Conservation (phyloP, 2,113 vertebrate species). For the Brachirus orientalis region DNA sequence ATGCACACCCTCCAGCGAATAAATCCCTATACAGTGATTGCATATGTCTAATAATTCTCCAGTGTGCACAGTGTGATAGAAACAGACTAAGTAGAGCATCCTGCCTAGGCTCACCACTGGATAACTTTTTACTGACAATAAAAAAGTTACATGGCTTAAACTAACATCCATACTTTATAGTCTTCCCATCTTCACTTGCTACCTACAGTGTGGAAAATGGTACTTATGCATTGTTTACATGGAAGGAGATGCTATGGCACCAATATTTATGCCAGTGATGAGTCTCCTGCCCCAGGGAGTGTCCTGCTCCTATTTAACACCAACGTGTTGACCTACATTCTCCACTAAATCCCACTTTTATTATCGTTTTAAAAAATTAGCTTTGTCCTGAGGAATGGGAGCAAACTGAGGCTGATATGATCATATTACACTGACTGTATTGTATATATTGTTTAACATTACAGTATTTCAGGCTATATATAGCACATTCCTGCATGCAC, state of each 20-base stretch:
- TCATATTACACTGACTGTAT: slow-evolving; percentile 2
- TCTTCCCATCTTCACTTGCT: too few species aligned
- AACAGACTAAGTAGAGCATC: slow-evolving; percentile 29
- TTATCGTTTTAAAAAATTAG: slow-evolving; percentile 37
- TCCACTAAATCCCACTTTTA: slow-evolving; percentile 58
- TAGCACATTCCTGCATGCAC: too few species aligned
- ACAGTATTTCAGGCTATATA: not conserved
- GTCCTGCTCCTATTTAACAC: slow-evolving; percentile 73
- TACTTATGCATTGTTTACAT: slow-evolving; percentile 1
- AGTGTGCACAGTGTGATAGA: slow-evolving; percentile 25
- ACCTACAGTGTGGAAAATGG: not conserved
- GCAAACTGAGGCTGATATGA: slow-evolving; percentile 11
- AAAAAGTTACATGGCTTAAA: not conserved
- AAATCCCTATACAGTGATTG: slow-evolving; percentile 55
- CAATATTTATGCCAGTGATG: slow-evolving; percentile 68
- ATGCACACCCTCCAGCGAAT: slow-evolving; percentile 22
- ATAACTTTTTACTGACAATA: too few species aligned
- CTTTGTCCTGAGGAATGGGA: slow-evolving; percentile 25
- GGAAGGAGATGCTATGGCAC: slow-evolving; percentile 31
- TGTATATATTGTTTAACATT: not conserved
- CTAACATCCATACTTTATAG: not conserved
- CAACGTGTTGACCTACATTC: slow-evolving; percentile 71
- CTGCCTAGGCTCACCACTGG: too few species aligned
- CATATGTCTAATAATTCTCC: slow-evolving; percentile 49
- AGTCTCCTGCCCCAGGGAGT: slow-evolving; percentile 59